Evolutionary conservation across 2,888 invertebrate species (phyloP), one percentile per base, ranked within the genome.

Genomic region (Cheilosia pagana): DNA sequence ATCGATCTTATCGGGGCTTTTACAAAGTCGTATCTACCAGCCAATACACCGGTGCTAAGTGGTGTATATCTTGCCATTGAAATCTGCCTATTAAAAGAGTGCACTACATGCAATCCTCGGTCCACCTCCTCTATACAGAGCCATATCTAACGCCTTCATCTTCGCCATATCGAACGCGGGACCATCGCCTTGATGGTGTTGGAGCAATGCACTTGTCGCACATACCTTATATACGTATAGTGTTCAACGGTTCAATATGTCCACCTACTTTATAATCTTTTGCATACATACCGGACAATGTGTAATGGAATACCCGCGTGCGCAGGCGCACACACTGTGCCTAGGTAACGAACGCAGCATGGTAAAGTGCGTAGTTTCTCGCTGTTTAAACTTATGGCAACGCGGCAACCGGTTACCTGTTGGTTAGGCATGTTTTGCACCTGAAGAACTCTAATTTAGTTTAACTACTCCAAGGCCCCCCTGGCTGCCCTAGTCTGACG

Each of bases 391-490:
- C 78, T 71, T 65, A 71, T 74, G 60, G 53, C 71, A 71, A 16
- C 14, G 31, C 12, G 68, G 67, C 75, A 81, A 85, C 85, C 85
- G 81, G 85, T 85, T 85, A 50, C 55, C 67, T 70, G 74, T 75
- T 75, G 79, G 70, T 65, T 43, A 50, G 71, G 70, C 79, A 76
- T 85, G 85, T 85, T 85, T 76, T 85, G 85, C 85, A 85, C 85
- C 85, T 85, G 85, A 81, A 81, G 65, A 81, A 76, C 85, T 85
- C 81, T 85, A 85, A 85, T 85, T 85, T 85, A 70, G 71, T 85
- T 76, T 85, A 60, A 71, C 59, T 39, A 48, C 65, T 60, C 53
- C 41, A 45, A 35, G 57, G 57, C 39, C 50, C 55, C 48, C 50
- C 31, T 25, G 31, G 41, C 68, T 52, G 21, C 6, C 39, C 60